phyloP scores from a whole-genome alignment of 1,140 invertebrate species.

The Drosophila nebulosa region DNA sequence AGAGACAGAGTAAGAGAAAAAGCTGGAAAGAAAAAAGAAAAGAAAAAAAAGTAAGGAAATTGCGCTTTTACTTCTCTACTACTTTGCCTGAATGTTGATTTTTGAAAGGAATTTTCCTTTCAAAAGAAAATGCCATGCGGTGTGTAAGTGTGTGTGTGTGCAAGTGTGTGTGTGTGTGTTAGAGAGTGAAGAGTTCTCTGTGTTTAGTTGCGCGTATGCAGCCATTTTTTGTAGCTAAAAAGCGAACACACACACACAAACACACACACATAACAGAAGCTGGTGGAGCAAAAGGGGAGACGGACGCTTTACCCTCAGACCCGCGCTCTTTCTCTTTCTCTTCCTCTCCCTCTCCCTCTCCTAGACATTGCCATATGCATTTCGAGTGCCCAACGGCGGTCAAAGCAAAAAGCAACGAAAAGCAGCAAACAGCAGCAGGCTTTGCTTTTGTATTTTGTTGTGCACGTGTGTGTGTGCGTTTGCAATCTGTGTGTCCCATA shows the following conservation, averaged over 20 bases:
- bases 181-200: slow-evolving; percentile 42
- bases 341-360: neutral
- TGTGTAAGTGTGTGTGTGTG: neutral
- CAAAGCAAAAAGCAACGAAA: slow-evolving; percentile 61
- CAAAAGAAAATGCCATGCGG: slow-evolving; percentile 57
- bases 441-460: slow-evolving; percentile 55
- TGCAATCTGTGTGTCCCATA: neutral
- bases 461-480: slow-evolving; percentile 15
- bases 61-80: slow-evolving; percentile 59
- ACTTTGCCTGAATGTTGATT: slow-evolving; percentile 62
- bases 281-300: neutral
- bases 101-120: slow-evolving; percentile 46
- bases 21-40: neutral
- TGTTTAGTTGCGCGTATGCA: slow-evolving; percentile 71
- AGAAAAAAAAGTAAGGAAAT: slow-evolving; percentile 46
- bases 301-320: slow-evolving; percentile 6
- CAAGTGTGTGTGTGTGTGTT: slow-evolving; percentile 3
- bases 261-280: slow-evolving; percentile 15
- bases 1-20: neutral
- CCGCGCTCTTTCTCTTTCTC: no score
- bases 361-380: slow-evolving; percentile 38
- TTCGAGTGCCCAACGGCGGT: slow-evolving; percentile 70
- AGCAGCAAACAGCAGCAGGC: slow-evolving; percentile 33
- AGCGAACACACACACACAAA: slow-evolving; percentile 42
- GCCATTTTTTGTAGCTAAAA: slow-evolving; percentile 66